Conservation (phyloP, 2,113 vertebrate species). For the Diphyllodes magnificus region DNA sequence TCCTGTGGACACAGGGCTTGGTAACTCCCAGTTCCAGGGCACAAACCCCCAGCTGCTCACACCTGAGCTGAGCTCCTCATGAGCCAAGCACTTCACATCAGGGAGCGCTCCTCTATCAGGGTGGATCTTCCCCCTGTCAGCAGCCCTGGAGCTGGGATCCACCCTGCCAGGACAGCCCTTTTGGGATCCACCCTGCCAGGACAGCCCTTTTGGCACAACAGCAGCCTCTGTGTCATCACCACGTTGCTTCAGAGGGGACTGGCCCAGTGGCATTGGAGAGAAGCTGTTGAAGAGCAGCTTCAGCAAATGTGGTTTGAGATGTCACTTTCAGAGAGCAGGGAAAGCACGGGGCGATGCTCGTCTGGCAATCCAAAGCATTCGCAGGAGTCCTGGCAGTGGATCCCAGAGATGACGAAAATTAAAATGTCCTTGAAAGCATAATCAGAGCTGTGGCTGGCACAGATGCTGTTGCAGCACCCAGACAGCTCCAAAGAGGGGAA, state of each 20-base stretch:
- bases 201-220: background rate
- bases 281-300: background rate
- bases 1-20: fast-evolving
- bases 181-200: background rate
- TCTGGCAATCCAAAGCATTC: background rate
- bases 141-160: background rate
- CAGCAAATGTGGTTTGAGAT: constrained; percentile 1
- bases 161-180: background rate
- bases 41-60: background rate
- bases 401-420: background rate
- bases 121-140: background rate
- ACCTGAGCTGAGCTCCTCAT: background rate
- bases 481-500: background rate
- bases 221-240: background rate
- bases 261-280: background rate
- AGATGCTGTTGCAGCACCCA: background rate
- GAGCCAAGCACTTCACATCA: background rate
- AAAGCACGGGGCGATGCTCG: background rate
- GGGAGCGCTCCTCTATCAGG: background rate
- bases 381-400: constrained; percentile 6
- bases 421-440: constrained; percentile 31
- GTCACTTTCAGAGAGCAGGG: background rate
- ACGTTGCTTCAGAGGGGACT: background rate
- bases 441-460: background rate
- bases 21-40: too few species aligned